These are phyloP conservation scores for Molorchus minor DNA, from an alignment of 2,888 invertebrate genomes.

Conservation along the genomic window DNA sequence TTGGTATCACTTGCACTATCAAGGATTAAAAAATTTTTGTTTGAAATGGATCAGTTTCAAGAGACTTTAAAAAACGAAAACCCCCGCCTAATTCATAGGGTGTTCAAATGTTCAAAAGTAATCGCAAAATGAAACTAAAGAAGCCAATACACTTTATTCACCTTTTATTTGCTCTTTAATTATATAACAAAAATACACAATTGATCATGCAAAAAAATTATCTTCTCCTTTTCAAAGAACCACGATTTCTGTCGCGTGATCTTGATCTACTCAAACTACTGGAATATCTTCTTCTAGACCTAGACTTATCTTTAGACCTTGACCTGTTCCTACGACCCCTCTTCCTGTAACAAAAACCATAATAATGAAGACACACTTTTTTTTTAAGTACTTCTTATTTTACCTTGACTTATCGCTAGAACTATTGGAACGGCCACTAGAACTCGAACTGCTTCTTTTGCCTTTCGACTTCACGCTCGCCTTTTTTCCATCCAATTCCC, in stretches of 20 bases:
- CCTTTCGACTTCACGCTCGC: slow-evolving; percentile 40
- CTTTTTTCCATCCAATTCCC: slow-evolving; percentile 57
- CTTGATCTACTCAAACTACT: slow-evolving; percentile 37
- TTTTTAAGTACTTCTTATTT: background rate
- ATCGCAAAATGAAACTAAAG: no score
- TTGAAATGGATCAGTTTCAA: no score
- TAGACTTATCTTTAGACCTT: slow-evolving; percentile 35
- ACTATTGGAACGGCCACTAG: slow-evolving; percentile 46
- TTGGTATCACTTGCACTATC: no score
- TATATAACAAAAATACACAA: background rate
- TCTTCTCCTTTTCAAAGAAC: slow-evolving; percentile 20
- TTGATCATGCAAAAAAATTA: slow-evolving; percentile 9
- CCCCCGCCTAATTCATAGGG: no score
- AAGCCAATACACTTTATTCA: no score
- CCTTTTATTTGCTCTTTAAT: background rate
- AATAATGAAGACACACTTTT: background rate
- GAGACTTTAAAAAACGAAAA: no score
- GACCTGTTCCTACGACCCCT: slow-evolving; percentile 30
- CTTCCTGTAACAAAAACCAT: slow-evolving; percentile 22
- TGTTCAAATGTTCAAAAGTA: no score
- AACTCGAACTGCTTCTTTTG: slow-evolving; percentile 48
- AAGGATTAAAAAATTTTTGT: no score
- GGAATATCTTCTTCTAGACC: slow-evolving; percentile 30
- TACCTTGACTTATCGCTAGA: slow-evolving; percentile 43
- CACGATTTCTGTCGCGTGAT: slow-evolving; percentile 22